Conservation (phyloP, 2,797 vertebrate species). For the Aldrovandia affinis region DNA sequence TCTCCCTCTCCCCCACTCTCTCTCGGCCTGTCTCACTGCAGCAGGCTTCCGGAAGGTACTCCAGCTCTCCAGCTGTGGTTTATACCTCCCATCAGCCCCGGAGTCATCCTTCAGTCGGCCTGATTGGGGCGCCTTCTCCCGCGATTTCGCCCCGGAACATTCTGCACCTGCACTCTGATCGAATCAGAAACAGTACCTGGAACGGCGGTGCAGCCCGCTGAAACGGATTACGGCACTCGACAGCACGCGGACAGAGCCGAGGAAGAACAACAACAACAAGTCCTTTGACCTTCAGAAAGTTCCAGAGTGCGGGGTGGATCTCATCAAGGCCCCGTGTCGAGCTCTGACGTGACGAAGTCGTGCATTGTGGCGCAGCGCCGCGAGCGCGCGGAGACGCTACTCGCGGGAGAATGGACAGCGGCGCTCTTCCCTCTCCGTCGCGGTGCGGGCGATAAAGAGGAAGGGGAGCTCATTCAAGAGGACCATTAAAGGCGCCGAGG, state of each 20-base stretch:
- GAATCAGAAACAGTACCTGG: neutral
- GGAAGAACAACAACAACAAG: neutral
- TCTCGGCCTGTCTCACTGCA: too few relatives aligned
- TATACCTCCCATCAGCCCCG: neutral
- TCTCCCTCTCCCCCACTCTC: neutral
- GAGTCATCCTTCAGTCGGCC: neutral
- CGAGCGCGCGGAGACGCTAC: neutral
- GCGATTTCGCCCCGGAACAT: neutral
- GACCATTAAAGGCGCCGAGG: neutral
- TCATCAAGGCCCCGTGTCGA: too few relatives aligned
- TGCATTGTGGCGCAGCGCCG: neutral
- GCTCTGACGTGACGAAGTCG: too few relatives aligned
- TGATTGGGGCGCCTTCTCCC: neutral
- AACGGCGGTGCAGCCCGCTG: neutral
- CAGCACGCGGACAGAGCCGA: neutral
- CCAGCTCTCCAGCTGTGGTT: neutral
- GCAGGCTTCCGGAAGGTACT: too few relatives aligned
- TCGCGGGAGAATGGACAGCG: neutral
- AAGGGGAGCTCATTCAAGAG: neutral
- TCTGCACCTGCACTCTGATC: neutral
- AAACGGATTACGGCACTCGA: neutral
- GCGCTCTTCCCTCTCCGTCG: neutral
- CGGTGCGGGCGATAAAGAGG: neutral
- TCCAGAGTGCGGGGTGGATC: neutral
- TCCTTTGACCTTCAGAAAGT: neutral